Conservation (phyloP, 2,888 invertebrate genomes). For the Prosapia bicincta region DNA sequence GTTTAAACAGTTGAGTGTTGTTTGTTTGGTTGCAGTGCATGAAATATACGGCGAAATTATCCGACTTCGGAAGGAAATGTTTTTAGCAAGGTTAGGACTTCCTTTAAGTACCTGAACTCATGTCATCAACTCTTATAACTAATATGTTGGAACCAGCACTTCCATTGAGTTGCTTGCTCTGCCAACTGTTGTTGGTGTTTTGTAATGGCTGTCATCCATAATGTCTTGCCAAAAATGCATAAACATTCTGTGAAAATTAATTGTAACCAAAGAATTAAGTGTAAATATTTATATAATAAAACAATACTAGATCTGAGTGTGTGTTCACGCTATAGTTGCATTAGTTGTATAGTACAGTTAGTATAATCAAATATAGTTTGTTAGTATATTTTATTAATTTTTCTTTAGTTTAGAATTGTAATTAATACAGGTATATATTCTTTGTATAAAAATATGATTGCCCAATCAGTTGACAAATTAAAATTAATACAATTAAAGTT, state of each 20-base stretch:
- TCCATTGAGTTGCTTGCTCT: neutral
- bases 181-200: neutral
- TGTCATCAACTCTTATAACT: neutral
- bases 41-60: conserved; percentile 73
- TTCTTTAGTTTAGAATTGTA: neutral
- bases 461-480: neutral
- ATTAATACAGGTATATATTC: neutral
- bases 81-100: conserved; percentile 64
- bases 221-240: neutral
- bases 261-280: neutral
- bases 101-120: conserved; percentile 37
- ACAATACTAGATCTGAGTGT: neutral
- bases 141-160: neutral
- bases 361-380: neutral
- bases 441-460: neutral
- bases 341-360: neutral
- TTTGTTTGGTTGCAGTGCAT: conserved; percentile 54
- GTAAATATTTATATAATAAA: neutral
- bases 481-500: neutral
- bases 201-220: neutral
- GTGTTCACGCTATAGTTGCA: neutral
- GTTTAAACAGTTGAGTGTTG: too few relatives aligned
- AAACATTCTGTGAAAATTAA: neutral
- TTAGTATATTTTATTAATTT: neutral
- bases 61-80: conserved; percentile 67